Evolutionary conservation across 2,888 invertebrate species (phyloP).

Genomic region (Macropis europaea): DNA sequence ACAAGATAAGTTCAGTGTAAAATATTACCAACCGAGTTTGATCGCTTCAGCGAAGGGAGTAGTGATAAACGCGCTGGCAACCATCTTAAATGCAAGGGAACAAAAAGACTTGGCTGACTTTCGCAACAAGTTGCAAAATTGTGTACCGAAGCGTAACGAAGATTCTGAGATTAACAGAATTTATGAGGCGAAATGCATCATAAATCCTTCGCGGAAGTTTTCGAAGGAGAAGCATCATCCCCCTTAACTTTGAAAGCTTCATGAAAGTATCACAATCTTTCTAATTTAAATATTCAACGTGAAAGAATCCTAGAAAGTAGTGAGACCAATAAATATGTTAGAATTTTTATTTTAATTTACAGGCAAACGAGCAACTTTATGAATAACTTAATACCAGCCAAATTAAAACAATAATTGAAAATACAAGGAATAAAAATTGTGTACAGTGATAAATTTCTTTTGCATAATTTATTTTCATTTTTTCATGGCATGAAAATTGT

Average conservation of each 20-base stretch:
- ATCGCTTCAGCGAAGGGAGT: not conserved
- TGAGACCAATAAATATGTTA: no score
- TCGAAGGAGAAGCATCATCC: not conserved
- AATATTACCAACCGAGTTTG: not conserved
- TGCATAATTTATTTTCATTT: no score
- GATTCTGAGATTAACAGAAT: slow-evolving; percentile 15
- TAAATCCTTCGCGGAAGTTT: slow-evolving; percentile 5
- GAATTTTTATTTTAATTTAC: no score
- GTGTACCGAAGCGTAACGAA: slow-evolving; percentile 1
- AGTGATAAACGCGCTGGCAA: slow-evolving; percentile 5
- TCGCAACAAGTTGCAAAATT: slow-evolving; percentile 38
- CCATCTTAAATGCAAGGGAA: not conserved
- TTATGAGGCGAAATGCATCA: not conserved
- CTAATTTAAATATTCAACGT: not conserved
- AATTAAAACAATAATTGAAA: no score
- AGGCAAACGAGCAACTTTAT: no score
- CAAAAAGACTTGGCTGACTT: slow-evolving; percentile 14
- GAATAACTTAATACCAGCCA: not conserved
- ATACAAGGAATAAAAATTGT: no score
- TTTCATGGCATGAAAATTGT: no score
- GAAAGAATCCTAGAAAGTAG: not conserved
- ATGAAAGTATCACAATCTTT: not conserved
- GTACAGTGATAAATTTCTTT: no score
- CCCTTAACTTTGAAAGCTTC: not conserved
- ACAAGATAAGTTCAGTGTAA: not conserved